phyloP scores from a whole-genome alignment of 2,797 vertebrate genomes.

The Enteromius radiatus region DNA sequence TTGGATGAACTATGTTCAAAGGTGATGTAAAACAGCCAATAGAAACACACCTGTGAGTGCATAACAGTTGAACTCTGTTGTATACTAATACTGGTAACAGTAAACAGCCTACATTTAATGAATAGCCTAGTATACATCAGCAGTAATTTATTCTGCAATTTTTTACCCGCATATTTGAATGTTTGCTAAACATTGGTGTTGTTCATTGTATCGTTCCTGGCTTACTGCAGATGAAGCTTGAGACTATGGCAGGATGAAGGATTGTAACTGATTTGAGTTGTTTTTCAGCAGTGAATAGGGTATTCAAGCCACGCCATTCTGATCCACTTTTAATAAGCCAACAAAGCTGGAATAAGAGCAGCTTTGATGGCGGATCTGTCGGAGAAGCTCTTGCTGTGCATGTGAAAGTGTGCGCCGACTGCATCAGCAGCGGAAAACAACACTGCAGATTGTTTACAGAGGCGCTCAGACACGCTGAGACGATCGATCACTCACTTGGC shows the following conservation, averaged over 20 bases:
- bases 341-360: constrained; percentile 51
- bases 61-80: background rate
- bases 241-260: background rate
- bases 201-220: background rate
- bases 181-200: background rate
- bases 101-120: background rate
- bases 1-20: background rate
- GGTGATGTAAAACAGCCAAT: background rate
- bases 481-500: constrained; percentile 61
- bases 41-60: background rate
- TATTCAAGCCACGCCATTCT: constrained; percentile 40
- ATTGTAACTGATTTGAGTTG: constrained; percentile 34
- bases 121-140: background rate
- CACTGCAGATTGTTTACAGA: constrained; percentile 60
- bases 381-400: constrained; percentile 53
- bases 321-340: constrained; percentile 53
- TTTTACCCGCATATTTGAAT: background rate
- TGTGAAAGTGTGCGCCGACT: constrained; percentile 37
- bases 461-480: constrained; percentile 58
- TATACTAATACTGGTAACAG: background rate
- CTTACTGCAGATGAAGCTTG: background rate
- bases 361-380: constrained; percentile 54
- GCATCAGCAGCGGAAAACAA: constrained; percentile 46
- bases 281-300: constrained; percentile 44
- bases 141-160: background rate